Conservation (phyloP, 2,113 vertebrate genomes). For the Anoplopoma fimbria region DNA sequence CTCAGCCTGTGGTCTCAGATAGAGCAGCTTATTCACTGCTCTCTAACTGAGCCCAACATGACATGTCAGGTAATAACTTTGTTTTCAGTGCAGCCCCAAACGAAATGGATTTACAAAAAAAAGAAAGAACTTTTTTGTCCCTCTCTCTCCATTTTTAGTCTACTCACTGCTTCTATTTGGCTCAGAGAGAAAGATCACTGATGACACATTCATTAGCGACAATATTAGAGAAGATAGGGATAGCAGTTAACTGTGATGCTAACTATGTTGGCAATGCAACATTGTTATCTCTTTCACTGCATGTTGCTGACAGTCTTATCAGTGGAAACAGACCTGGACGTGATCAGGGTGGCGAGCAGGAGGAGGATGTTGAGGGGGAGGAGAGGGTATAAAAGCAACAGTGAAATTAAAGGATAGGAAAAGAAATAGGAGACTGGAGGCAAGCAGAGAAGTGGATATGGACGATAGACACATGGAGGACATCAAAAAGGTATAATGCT, state of each 20-base stretch:
- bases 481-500: slow-evolving; percentile 59
- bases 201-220: slow-evolving; percentile 76
- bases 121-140: slow-evolving; percentile 27
- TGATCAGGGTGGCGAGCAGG: slow-evolving; percentile 74
- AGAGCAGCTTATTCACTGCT: slow-evolving; percentile 40
- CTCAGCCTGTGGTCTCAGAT: slow-evolving; percentile 28
- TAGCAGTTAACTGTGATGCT: slow-evolving; percentile 67
- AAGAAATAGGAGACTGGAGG: slow-evolving; percentile 56
- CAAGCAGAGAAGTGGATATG: slow-evolving; percentile 46
- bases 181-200: slow-evolving; percentile 57
- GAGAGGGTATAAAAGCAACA: slow-evolving; percentile 30
- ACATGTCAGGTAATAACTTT: slow-evolving; percentile 65
- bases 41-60: slow-evolving; percentile 26
- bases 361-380: slow-evolving; percentile 8
- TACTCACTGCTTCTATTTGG: slow-evolving; percentile 4
- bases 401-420: slow-evolving; percentile 67
- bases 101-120: slow-evolving; percentile 38
- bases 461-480: slow-evolving; percentile 53
- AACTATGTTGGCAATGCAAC: slow-evolving; percentile 61
- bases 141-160: neutral
- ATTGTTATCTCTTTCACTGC: slow-evolving; percentile 46
- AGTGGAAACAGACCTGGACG: slow-evolving; percentile 79
- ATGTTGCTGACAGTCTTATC: slow-evolving; percentile 73
- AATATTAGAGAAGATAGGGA: slow-evolving; percentile 48
- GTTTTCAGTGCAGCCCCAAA: slow-evolving; percentile 54